These are phyloP conservation scores for Globodera rostochiensis DNA, from an alignment of 1,140 invertebrate genomes.

Conservation along the genomic window DNA sequence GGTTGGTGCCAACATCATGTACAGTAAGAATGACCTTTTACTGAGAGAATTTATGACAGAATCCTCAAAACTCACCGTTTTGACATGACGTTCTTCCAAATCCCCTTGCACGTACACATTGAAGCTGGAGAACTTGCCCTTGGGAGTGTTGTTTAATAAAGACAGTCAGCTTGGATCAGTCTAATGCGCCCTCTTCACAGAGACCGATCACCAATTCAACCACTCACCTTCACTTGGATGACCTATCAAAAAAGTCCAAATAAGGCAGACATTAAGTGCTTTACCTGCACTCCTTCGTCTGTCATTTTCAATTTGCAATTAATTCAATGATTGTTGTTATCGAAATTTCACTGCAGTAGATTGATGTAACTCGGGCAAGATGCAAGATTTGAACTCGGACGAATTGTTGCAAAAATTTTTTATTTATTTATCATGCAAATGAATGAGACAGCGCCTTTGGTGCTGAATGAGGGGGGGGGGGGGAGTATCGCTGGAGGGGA, in stretches of 20 bases:
- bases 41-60: background rate
- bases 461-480: no score
- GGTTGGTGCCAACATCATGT: slow-evolving; percentile 85
- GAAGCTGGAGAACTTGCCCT: slow-evolving; percentile 45
- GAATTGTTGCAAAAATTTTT: no score
- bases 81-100: slow-evolving; percentile 58
- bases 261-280: background rate
- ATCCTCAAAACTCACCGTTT: slow-evolving; percentile 68
- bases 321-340: background rate
- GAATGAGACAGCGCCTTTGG: no score
- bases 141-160: slow-evolving; percentile 17
- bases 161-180: background rate
- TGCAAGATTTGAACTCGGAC: no score
- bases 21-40: slow-evolving; percentile 76
- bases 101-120: slow-evolving; percentile 65
- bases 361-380: no score
- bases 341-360: no score
- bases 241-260: slow-evolving; percentile 3
- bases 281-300: background rate
- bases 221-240: slow-evolving; percentile 24
- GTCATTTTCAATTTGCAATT: background rate
- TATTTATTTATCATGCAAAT: no score
- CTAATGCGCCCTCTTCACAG: background rate
- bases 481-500: no score
- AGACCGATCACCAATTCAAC: background rate